Conservation (phyloP, 2,113 vertebrate species). For the Anser cygnoides region DNA sequence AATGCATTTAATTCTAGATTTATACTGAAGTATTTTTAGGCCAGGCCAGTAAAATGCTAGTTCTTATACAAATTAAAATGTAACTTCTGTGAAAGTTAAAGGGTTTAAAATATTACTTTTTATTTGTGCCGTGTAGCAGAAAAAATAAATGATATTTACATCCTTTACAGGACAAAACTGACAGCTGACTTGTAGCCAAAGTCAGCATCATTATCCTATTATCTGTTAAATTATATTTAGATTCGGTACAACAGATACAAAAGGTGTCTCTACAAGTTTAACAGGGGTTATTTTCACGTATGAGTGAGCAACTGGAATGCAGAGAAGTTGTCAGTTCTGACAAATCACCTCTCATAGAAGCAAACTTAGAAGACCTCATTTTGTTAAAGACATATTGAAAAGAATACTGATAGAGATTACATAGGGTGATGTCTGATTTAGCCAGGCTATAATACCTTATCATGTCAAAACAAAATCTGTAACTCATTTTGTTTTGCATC, state of each 20-base stretch:
- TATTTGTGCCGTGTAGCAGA: not conserved
- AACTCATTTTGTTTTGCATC: not conserved
- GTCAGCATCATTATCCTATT: not conserved
- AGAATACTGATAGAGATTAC: not conserved
- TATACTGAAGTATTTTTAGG: not conserved
- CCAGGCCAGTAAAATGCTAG: not conserved
- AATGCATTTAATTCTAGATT: not conserved
- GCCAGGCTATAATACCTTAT: not conserved
- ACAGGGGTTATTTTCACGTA: not conserved
- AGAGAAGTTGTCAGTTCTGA: not conserved
- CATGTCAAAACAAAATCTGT: not conserved
- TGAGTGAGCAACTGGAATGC: not conserved
- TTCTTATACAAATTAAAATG: not conserved
- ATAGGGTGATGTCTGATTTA: not conserved
- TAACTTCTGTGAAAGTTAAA: not conserved
- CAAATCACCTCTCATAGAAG: not conserved
- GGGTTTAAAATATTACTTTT: not conserved
- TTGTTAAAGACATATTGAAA: not conserved
- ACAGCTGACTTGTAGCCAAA: not conserved
- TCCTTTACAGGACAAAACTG: not conserved
- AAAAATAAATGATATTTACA: not conserved
- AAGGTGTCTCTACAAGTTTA: not conserved
- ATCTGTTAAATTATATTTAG: not conserved
- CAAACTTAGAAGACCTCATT: not conserved
- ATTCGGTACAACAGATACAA: not conserved